These are phyloP conservation scores for Glandiceps talaboti DNA, from an alignment of 53 echinoderm and acorn worm genomes.

Conservation along the genomic window DNA sequence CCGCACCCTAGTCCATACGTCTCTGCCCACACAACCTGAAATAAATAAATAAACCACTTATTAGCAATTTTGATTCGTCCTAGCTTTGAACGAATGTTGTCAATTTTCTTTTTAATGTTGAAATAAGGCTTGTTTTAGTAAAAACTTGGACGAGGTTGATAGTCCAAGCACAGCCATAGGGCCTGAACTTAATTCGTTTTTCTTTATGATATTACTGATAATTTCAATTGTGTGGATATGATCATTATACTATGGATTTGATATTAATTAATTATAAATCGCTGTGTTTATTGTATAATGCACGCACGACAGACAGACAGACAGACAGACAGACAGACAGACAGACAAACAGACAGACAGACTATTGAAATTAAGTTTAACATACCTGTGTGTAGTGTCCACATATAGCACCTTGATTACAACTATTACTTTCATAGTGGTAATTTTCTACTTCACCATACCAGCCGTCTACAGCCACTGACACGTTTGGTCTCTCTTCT, in stretches of 20 bases:
- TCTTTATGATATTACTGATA: too few species aligned
- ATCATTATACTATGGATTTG: too few species aligned
- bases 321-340: not conserved
- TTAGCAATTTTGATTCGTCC: not conserved
- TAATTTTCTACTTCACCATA: conserved; percentile 52
- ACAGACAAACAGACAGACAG: not conserved
- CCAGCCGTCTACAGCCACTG: conserved; percentile 31
- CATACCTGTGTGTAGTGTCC: conserved; percentile 92
- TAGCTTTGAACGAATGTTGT: too few species aligned
- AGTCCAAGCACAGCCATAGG: not conserved
- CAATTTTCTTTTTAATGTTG: too few species aligned
- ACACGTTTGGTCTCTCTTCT: conserved; percentile 10
- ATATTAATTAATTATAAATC: too few species aligned
- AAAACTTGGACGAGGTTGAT: too few species aligned
- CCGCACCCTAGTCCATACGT: conserved; percentile 74
- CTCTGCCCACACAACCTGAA: conserved; percentile 75
- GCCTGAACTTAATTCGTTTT: too few species aligned
- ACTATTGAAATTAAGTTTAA: not conserved
- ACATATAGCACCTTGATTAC: conserved; percentile 38
- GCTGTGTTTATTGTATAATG: too few species aligned
- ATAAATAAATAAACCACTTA: not conserved
- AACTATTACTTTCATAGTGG: conserved; percentile 25
- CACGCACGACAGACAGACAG: not conserved
- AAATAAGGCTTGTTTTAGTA: too few species aligned
- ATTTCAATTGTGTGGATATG: too few species aligned